Conservation (phyloP, 2,113 vertebrate genomes). For the Nibea albiflora region DNA sequence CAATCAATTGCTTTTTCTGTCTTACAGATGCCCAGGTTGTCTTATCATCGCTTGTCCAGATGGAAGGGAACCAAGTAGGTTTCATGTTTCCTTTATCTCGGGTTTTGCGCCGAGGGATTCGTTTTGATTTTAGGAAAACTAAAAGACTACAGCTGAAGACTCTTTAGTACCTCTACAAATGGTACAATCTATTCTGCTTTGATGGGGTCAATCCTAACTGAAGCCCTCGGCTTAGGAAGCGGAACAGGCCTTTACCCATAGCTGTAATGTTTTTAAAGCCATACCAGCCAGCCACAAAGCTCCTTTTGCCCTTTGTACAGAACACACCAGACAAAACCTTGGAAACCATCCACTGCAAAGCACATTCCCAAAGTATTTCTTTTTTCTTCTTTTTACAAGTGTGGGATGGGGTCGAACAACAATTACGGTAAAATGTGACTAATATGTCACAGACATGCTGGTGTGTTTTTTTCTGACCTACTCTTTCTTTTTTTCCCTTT, state of each 20-base stretch:
- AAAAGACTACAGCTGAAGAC: conserved; percentile 63
- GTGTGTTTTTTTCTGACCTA: conserved; percentile 76
- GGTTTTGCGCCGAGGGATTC: conserved; percentile 69
- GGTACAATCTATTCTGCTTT: conserved; percentile 70
- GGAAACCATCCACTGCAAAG: conserved; percentile 78
- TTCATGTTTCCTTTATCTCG: conserved; percentile 68
- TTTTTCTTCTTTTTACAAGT: conserved; percentile 78
- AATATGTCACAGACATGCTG: conserved; percentile 85
- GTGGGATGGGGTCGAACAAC: conserved; percentile 85
- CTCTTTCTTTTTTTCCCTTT: conserved; percentile 67
- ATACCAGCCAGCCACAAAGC: conserved; percentile 80
- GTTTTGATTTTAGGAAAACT: conserved; percentile 68
- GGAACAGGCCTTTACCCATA: conserved; percentile 69
- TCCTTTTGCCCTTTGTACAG: conserved; percentile 79
- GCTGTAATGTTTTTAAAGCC: conserved; percentile 78
- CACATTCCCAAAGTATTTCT: conserved; percentile 80
- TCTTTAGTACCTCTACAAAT: conserved; percentile 75
- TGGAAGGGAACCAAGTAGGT: conserved; percentile 51
- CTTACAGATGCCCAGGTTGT: conserved; percentile 43
- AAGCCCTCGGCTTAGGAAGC: conserved; percentile 76
- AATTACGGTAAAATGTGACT: conserved; percentile 88
- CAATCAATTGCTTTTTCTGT: conserved; percentile 47
- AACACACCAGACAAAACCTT: conserved; percentile 82
- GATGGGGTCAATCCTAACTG: conserved; percentile 76
- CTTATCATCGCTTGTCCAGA: conserved; percentile 74